A percentile compares a stretch with the other conserved stretches of the same genome.
These are phyloP conservation scores for Coptotermes formosanus DNA, from an alignment of 1,140 invertebrate genomes.

Conservation along the genomic window DNA sequence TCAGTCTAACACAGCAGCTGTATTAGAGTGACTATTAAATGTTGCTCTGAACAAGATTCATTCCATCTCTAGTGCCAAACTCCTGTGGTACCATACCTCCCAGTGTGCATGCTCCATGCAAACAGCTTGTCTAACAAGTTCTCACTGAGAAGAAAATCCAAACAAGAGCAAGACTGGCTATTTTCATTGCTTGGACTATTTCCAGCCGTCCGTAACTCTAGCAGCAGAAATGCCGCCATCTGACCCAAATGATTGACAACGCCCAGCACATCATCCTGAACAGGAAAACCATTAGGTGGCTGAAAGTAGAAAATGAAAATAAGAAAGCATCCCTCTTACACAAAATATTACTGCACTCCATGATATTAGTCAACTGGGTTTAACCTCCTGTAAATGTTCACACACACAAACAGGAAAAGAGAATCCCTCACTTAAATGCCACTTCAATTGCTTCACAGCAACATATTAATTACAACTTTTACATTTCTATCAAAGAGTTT, in stretches of 20 bases:
- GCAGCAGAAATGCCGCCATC: conserved; percentile 82
- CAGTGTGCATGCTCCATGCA: conserved; percentile 72
- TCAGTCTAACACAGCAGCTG: no score
- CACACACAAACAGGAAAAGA: no score
- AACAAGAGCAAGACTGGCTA: conserved; percentile 60
- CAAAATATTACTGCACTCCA: no score
- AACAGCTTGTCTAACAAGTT: conserved; percentile 75
- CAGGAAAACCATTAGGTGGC: conserved; percentile 50
- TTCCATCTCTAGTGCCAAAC: conserved; percentile 1
- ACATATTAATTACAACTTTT: no score
- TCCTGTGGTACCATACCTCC: conserved; percentile 53
- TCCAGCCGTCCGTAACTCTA: conserved; percentile 66
- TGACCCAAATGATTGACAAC: conserved; percentile 92
- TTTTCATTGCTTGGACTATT: conserved; percentile 46
- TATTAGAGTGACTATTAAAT: no score
- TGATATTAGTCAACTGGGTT: no score
- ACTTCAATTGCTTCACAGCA: no score
- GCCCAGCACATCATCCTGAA: conserved; percentile 80
- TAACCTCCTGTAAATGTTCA: no score
- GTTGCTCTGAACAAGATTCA: no score
- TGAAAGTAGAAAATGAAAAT: conserved; percentile 39
- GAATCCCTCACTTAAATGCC: no score
- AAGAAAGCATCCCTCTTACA: no score
- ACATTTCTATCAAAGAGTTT: no score
- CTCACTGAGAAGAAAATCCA: conserved; percentile 74